phyloP scores from a whole-genome alignment of 1,140 invertebrate species.

The Rhyacophila brunnea region DNA sequence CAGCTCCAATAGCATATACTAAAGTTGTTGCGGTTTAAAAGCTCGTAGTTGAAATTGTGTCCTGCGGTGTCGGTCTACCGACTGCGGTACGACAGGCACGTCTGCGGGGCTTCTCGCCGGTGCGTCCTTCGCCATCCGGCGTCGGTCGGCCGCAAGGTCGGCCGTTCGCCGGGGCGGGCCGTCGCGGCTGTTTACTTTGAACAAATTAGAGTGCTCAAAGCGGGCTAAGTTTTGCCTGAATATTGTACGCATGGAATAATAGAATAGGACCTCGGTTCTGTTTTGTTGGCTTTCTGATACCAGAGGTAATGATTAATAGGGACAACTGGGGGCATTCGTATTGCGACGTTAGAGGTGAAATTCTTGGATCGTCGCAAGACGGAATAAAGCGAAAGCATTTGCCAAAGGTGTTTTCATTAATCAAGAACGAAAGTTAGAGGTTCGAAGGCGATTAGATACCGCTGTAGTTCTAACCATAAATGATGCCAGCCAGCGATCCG shows the following conservation, averaged over 20 bases:
- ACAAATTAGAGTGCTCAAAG: constrained; percentile 84
- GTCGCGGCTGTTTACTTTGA: constrained; percentile 72
- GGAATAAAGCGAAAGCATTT: constrained; percentile 74
- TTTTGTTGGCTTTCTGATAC: constrained; percentile 69
- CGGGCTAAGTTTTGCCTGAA: constrained; percentile 67
- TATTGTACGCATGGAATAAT: constrained; percentile 80
- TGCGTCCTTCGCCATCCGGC: constrained; percentile 42
- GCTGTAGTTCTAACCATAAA: constrained; percentile 86
- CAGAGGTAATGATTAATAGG: constrained; percentile 80
- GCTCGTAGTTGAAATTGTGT: constrained; percentile 71
- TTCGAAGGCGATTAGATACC: constrained; percentile 82
- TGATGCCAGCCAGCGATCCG: constrained; percentile 77
- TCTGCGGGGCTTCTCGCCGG: constrained; percentile 49
- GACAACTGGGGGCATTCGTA: constrained; percentile 73
- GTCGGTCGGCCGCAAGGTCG: constrained; percentile 43
- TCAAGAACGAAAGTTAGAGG: constrained; percentile 83
- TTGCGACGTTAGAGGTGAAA: constrained; percentile 75
- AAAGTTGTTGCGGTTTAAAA: constrained; percentile 81
- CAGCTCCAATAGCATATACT: constrained; percentile 89
- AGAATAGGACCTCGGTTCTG: constrained; percentile 79
- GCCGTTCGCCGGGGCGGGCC: constrained; percentile 61
- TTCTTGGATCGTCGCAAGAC: constrained; percentile 79
- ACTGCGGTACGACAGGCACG: constrained; percentile 55
- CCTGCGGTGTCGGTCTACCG: constrained; percentile 56
- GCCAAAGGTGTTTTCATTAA: constrained; percentile 82